A percentile compares a stretch with the other conserved stretches of the same genome.
phyloP scores from a whole-genome alignment of 2,797 vertebrate genomes.

The Cryptoprocta ferox region DNA sequence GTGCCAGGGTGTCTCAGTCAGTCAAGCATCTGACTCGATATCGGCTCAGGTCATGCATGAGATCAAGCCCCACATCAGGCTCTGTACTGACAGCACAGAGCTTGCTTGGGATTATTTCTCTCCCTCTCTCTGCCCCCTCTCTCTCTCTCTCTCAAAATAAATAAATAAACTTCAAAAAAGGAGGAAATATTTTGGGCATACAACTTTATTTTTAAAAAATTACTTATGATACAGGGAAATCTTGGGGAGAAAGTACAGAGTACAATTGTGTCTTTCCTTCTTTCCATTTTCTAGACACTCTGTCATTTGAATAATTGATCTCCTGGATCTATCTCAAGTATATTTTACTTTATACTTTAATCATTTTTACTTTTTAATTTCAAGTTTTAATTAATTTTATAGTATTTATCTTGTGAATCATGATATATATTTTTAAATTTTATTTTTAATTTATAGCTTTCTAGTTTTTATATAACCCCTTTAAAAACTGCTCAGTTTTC shows the following conservation, averaged over 20 bases:
- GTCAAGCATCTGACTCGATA: too few species aligned
- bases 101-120: too few species aligned
- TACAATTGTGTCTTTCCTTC: neutral
- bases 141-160: too few species aligned
- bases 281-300: neutral
- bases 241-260: neutral
- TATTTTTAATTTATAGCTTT: neutral
- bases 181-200: neutral
- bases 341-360: neutral
- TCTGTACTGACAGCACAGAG: too few species aligned
- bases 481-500: neutral
- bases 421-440: neutral
- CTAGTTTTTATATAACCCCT: neutral
- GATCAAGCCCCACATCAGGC: too few species aligned
- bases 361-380: neutral
- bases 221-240: neutral
- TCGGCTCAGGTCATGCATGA: too few species aligned
- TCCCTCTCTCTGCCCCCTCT: too few species aligned
- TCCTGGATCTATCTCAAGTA: neutral
- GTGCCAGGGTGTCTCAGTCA: neutral
- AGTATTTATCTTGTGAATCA: neutral
- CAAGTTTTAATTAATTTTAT: neutral
- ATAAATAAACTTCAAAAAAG: too few species aligned
- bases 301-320: neutral
- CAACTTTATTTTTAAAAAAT: neutral